Evolutionary conservation across 1,140 invertebrate species (phyloP).

Genomic region (Anoplolepis gracilipes): DNA sequence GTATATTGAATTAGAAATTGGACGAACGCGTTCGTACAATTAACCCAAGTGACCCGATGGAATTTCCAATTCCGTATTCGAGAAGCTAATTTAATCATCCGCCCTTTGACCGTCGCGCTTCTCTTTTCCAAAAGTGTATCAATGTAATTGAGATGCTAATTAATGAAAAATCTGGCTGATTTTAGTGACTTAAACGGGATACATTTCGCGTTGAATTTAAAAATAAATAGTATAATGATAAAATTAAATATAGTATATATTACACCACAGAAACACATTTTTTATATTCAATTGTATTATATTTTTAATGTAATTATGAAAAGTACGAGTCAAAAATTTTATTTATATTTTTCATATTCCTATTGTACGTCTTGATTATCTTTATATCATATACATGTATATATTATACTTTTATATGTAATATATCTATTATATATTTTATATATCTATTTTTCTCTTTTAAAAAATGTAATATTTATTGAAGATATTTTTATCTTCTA

Average conservation of each 20-base stretch:
- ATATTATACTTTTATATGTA: too few species aligned
- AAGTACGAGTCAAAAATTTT: too few species aligned
- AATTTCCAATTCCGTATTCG: conserved; percentile 56
- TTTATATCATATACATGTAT: too few species aligned
- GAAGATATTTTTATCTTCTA: neutral
- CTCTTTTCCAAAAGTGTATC: conserved; percentile 39
- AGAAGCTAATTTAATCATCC: conserved; percentile 55
- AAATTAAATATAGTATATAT: neutral
- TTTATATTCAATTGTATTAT: neutral
- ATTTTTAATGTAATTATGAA: neutral
- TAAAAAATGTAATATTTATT: too few species aligned
- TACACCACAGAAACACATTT: neutral
- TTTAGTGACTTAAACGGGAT: neutral
- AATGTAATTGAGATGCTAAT: conserved; percentile 46
- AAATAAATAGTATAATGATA: neutral
- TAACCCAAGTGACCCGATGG: conserved; percentile 50
- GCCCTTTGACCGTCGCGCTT: conserved; percentile 43
- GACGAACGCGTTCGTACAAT: conserved; percentile 44
- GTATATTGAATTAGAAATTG: conserved; percentile 57
- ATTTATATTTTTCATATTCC: too few species aligned
- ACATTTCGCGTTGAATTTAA: neutral
- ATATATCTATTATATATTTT: too few species aligned
- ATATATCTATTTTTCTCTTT: too few species aligned
- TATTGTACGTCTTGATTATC: too few species aligned
- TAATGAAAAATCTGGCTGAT: conserved; percentile 33